Evolutionary conservation across 2,888 invertebrate genomes (phyloP).

Genomic region (Lapara coniferarum): DNA sequence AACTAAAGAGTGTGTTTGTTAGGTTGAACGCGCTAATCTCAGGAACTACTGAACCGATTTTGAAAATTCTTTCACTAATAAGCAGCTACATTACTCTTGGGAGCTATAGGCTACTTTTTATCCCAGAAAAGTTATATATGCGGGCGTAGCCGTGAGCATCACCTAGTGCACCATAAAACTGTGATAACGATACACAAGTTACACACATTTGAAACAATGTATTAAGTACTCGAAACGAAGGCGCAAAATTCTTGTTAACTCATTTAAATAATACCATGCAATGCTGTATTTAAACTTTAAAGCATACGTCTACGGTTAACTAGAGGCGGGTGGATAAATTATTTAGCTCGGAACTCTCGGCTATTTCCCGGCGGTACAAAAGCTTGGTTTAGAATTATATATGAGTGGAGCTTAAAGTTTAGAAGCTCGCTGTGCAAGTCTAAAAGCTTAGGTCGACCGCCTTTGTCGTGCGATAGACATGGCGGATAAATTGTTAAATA

Average conservation of each 20-base stretch:
- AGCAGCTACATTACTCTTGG: no score
- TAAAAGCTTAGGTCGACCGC: slow-evolving; percentile 74
- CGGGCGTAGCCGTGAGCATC: no score
- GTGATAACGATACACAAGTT: neutral
- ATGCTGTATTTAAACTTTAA: slow-evolving; percentile 64
- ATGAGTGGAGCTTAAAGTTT: slow-evolving; percentile 83
- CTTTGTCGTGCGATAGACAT: slow-evolving; percentile 25
- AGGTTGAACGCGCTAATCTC: no score
- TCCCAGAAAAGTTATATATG: no score
- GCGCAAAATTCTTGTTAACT: slow-evolving; percentile 29
- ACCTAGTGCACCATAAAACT: no score
- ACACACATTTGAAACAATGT: no score
- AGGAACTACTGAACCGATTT: no score
- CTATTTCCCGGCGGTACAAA: slow-evolving; percentile 81
- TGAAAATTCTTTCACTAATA: no score
- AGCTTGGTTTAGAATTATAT: slow-evolving; percentile 82
- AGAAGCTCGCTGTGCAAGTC: slow-evolving; percentile 81
- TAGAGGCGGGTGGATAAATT: slow-evolving; percentile 65
- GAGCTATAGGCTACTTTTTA: no score
- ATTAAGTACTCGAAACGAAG: neutral
- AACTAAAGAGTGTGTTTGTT: no score
- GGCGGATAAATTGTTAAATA: neutral
- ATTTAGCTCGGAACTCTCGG: slow-evolving; percentile 76
- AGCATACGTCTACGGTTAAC: slow-evolving; percentile 60
- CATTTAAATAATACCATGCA: slow-evolving; percentile 51